Percentiles rank a stretch among this genome's conserved stretches.
Evolutionary conservation across 2,797 vertebrate genomes (phyloP).

Genomic region (Mormyrops attenuatus): DNA sequence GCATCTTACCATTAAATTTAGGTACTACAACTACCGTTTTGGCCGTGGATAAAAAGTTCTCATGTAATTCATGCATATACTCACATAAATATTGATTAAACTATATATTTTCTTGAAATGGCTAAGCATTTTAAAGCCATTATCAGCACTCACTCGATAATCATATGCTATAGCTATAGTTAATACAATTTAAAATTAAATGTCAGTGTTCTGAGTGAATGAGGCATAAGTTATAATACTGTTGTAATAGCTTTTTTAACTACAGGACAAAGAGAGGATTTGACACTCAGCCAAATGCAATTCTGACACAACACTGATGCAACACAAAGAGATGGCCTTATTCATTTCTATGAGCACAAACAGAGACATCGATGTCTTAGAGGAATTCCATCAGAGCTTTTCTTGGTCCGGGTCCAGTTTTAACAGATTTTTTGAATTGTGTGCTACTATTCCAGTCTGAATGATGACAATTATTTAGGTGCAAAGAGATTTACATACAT

Average conservation of each 20-base stretch:
- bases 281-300: background rate
- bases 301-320: background rate
- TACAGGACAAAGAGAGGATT: background rate
- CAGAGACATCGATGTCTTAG: background rate
- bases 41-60: background rate
- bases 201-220: background rate
- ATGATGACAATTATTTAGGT: background rate
- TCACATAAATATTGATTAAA: slow-evolving; percentile 5
- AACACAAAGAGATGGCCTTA: background rate
- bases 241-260: background rate
- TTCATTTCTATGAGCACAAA: background rate
- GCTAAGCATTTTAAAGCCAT: background rate
- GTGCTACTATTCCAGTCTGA: background rate
- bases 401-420: background rate
- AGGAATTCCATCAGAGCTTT: background rate
- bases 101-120: background rate
- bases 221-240: background rate
- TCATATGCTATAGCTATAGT: background rate
- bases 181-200: background rate
- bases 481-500: background rate
- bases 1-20: background rate
- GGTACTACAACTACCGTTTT: background rate
- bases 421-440: background rate
- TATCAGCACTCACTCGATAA: background rate
- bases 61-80: background rate